Conservation (phyloP, 2,888 invertebrate species). For the Baccha elongata region DNA sequence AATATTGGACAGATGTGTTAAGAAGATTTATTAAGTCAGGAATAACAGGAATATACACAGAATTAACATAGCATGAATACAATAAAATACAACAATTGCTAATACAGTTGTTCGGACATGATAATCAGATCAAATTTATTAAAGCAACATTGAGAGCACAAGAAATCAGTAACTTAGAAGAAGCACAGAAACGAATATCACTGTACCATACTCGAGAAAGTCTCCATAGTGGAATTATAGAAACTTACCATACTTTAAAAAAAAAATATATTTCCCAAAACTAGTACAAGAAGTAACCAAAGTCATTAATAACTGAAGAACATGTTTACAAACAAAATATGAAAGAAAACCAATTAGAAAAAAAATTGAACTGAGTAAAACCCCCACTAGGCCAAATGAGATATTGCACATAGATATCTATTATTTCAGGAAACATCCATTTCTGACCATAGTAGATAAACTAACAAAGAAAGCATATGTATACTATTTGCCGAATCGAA, state of each 20-base stretch:
- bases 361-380: slow-evolving; percentile 31
- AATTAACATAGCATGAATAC: slow-evolving; percentile 12
- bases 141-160: slow-evolving; percentile 25
- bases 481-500: slow-evolving; percentile 5
- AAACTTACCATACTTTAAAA: slow-evolving; percentile 18
- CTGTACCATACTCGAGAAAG: slow-evolving; percentile 24
- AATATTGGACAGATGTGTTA: slow-evolving; percentile 21
- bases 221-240: slow-evolving; percentile 7
- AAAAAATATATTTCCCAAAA: slow-evolving; percentile 11
- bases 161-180: slow-evolving; percentile 23
- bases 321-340: slow-evolving; percentile 15
- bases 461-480: slow-evolving; percentile 26
- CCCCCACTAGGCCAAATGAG: slow-evolving; percentile 16
- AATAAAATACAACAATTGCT: slow-evolving; percentile 17
- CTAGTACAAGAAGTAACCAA: slow-evolving; percentile 6
- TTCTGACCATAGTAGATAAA: slow-evolving; percentile 14
- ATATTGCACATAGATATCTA: slow-evolving; percentile 20
- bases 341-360: slow-evolving; percentile 27
- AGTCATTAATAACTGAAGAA: slow-evolving; percentile 18
- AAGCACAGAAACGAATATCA: slow-evolving; percentile 28
- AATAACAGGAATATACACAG: slow-evolving; percentile 19
- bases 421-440: slow-evolving; percentile 13
- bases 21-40: slow-evolving; percentile 36
- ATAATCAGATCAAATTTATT: slow-evolving; percentile 19
- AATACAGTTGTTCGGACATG: slow-evolving; percentile 18